Conservation (phyloP, 2,797 vertebrate species). For the Falco peregrinus region DNA sequence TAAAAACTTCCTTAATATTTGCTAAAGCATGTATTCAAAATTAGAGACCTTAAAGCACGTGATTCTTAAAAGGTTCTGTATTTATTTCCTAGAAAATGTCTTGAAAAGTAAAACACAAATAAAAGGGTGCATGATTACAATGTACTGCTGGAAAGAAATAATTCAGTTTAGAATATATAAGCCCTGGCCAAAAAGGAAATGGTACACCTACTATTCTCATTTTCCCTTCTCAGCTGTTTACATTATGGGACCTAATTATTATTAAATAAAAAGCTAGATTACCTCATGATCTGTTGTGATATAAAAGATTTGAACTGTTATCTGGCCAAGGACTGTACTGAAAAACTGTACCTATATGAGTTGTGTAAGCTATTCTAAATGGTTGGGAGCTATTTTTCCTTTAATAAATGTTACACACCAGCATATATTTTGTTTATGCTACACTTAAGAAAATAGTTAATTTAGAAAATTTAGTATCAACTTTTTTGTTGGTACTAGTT, state of each 20-base stretch:
- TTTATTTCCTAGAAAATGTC: background rate
- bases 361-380: background rate
- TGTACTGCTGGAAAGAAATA: background rate
- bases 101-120: background rate
- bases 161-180: background rate
- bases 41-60: background rate
- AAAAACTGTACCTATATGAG: background rate
- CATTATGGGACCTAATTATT: background rate
- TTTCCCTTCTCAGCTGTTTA: background rate
- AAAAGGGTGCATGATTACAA: background rate
- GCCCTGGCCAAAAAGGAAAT: slow-evolving; percentile 36
- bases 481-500: background rate
- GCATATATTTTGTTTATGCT: background rate
- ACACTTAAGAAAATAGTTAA: background rate
- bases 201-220: slow-evolving; percentile 30
- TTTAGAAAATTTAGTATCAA: background rate
- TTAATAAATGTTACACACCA: background rate
- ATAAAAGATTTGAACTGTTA: background rate
- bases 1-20: background rate
- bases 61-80: background rate
- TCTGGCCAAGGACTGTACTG: background rate
- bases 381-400: background rate
- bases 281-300: background rate
- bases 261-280: slow-evolving; percentile 11
- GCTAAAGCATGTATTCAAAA: background rate